Percentiles rank a stretch among this genome's conserved stretches.
Evolutionary conservation across 1,140 invertebrate species (phyloP).

Genomic region (Drosophila sp.): DNA sequence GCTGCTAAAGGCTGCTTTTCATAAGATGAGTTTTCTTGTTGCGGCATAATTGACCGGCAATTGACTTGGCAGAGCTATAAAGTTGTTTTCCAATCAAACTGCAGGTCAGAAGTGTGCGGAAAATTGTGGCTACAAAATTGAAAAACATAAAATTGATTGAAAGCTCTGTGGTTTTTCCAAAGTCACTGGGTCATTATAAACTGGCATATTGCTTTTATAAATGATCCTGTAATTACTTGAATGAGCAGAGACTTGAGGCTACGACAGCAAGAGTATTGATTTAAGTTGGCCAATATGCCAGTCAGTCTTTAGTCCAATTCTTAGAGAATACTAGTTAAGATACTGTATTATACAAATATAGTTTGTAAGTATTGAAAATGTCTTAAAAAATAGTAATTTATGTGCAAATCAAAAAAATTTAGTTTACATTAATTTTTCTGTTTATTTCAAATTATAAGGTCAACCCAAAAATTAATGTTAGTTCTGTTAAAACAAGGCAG

Average conservation of each 20-base stretch:
- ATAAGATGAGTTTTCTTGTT: slow-evolving; percentile 15
- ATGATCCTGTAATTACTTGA: background rate
- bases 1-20: slow-evolving; percentile 56
- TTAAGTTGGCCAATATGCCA: no score
- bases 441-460: no score
- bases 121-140: slow-evolving; percentile 56
- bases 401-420: no score
- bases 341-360: no score
- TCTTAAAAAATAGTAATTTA: no score
- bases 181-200: background rate
- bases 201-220: background rate
- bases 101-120: slow-evolving; percentile 14
- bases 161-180: slow-evolving; percentile 2
- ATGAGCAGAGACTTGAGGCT: background rate
- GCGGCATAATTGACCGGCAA: slow-evolving; percentile 60
- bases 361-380: no score
- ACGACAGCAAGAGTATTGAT: background rate
- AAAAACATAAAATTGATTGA: slow-evolving; percentile 54
- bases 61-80: slow-evolving; percentile 31
- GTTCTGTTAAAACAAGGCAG: no score
- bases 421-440: no score
- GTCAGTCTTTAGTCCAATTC: no score
- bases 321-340: no score
- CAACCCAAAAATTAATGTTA: no score
- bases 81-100: slow-evolving; percentile 16